phyloP scores from a whole-genome alignment of 2,113 vertebrate species.

The Cygnus atratus region DNA sequence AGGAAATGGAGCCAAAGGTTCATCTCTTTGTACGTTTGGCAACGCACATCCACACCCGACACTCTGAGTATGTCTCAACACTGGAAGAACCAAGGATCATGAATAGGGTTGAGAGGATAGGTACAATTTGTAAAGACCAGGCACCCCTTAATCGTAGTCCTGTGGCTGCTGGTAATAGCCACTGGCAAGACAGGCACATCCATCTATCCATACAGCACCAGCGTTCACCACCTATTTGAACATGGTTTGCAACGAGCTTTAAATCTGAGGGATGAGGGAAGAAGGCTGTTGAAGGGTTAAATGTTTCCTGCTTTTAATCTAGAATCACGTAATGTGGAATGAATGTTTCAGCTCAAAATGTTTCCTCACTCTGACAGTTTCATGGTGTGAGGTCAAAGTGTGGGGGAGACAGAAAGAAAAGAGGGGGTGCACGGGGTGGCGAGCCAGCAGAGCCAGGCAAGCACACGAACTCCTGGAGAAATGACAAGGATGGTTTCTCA shows the following conservation, averaged over 20 bases:
- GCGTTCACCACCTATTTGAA: background rate
- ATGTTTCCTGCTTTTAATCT: constrained; percentile 44
- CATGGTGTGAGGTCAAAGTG: constrained; percentile 48
- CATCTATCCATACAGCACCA: background rate
- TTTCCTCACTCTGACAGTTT: constrained; percentile 40
- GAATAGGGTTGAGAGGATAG: background rate
- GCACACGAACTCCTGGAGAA: background rate
- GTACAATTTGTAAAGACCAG: background rate
- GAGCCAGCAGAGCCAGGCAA: background rate
- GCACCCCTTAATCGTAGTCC: background rate
- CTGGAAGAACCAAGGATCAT: background rate
- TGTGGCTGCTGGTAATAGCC: background rate
- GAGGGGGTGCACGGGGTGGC: background rate
- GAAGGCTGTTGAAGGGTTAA: constrained; percentile 43
- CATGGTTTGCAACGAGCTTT: background rate
- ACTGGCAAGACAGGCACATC: background rate
- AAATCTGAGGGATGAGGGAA: background rate
- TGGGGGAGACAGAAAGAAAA: background rate
- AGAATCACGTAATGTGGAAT: constrained; percentile 56
- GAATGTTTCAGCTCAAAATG: constrained; percentile 51
- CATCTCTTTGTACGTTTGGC: background rate
- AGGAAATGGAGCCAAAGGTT: background rate
- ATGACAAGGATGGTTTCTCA: background rate
- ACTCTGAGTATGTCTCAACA: background rate
- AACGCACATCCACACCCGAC: background rate